Conservation (phyloP, 2,888 invertebrate genomes). For the Polyploca ridens region DNA sequence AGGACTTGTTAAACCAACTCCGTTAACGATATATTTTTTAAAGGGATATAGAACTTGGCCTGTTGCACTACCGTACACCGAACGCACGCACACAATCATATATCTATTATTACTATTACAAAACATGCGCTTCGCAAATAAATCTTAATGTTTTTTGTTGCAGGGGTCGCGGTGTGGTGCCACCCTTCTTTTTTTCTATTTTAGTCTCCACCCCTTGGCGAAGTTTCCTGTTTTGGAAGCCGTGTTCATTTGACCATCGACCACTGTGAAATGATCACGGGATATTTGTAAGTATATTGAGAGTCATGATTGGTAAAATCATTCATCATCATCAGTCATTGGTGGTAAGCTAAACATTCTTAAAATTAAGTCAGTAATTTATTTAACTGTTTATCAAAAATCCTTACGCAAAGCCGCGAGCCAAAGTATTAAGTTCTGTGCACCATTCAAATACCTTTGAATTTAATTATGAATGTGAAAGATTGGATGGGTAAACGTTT, state of each 20-base stretch:
- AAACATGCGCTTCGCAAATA: conserved; percentile 64
- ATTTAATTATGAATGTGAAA: no score
- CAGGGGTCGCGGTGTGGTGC: conserved; percentile 63
- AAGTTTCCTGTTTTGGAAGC: conserved; percentile 29
- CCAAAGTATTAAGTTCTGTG: no score
- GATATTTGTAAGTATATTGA: neutral
- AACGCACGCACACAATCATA: conserved; percentile 48
- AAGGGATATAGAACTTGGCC: neutral
- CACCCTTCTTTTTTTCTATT: conserved; percentile 62
- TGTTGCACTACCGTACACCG: conserved; percentile 23
- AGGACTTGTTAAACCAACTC: no score
- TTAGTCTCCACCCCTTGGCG: conserved; percentile 60
- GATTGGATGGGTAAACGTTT: no score
- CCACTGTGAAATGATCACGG: conserved; percentile 34
- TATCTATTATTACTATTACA: conserved; percentile 60
- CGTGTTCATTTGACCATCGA: conserved; percentile 56
- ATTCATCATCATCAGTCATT: no score
- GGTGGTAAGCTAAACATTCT: neutral
- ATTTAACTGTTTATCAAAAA: no score
- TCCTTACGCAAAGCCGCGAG: no score
- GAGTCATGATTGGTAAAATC: neutral
- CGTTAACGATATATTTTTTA: neutral
- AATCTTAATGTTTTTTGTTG: conserved; percentile 76
- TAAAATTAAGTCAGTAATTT: no score
- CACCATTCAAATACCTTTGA: no score